phyloP scores from a whole-genome alignment of 1,140 invertebrate species.

The Pachypsylla venusta region DNA sequence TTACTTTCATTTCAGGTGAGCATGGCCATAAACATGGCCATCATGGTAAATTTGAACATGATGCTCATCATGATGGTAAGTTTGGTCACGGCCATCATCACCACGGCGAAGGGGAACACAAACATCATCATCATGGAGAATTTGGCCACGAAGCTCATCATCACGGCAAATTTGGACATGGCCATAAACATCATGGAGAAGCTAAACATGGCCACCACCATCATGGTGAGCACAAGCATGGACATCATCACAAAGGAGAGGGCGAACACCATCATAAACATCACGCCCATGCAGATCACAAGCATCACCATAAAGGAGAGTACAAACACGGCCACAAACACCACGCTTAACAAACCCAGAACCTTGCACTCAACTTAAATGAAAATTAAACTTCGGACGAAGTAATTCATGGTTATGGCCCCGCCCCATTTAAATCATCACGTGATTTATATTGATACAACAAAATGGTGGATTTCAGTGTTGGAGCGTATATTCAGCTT shows the following conservation, averaged over 20 bases:
- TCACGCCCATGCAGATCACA: slow-evolving; percentile 12
- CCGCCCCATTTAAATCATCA: no score
- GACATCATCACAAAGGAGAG: slow-evolving; percentile 15
- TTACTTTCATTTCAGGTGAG: not conserved
- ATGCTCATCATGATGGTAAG: not conserved
- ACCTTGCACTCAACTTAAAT: no score
- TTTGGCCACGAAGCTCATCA: not conserved
- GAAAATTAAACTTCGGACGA: no score
- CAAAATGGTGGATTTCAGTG: no score
- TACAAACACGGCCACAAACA: slow-evolving; percentile 16
- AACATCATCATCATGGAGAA: not conserved
- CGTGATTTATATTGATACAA: no score
- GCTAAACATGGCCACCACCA: slow-evolving; percentile 7
- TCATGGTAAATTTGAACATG: not conserved
- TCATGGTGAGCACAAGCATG: slow-evolving; percentile 11
- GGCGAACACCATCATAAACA: slow-evolving; percentile 18
- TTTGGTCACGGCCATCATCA: not conserved
- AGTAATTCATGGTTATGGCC: no score
- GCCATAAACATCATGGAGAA: not conserved
- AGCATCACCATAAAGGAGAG: slow-evolving; percentile 13
- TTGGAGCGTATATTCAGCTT: no score
- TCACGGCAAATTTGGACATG: not conserved
- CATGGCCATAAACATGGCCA: not conserved
- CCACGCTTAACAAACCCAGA: slow-evolving; percentile 10
- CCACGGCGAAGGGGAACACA: not conserved